Evolutionary conservation across 2,113 vertebrate species (phyloP), one percentile per base, ranked within the genome.

Genomic region (Lota lota): DNA sequence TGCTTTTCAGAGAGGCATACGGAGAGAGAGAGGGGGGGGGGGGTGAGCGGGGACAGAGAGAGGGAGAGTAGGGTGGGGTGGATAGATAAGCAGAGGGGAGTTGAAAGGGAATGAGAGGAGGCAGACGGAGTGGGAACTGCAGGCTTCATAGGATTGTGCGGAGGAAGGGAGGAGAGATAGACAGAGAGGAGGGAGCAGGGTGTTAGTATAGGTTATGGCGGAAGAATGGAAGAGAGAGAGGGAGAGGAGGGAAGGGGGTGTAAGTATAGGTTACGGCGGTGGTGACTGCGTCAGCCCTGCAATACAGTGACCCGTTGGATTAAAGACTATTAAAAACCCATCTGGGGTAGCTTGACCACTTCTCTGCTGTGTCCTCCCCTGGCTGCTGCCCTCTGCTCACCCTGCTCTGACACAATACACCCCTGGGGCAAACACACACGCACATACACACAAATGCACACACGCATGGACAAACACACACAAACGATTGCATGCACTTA

Each of bases 271-370:
- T 19, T 12, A 21, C 19, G 79, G 74, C n/a, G 40, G 10, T 47
- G 40, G 40, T 47, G 40, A 8, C 40, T 47, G 40, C 40, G 40
- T 47, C 40, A 21, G 61, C 14, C 16, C 75, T 77, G 40, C 77
- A 20, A 62, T 64, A 69, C 14, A 15, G 24, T 88, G 86, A 90
- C 88, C 88, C 89, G 89, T 83, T 90, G 86, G 88, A 89, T 89
- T 88, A 90, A 56, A 73, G 83, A 82, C 86, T 87, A 88, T 89
- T 90, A 88, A 85, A 87, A 85, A 87, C 84, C 88, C 88, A 88
- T 90, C 86, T 90, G 89, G 85, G 87, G 80, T 83, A 77, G 84
- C 79, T 87, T 89, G 89, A 89, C 85, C 88, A 85, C 84, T 85
- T 83, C 83, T 84, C 75, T 79, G 75, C 70, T 66, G 17, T 79